Base-by-base conservation (phyloP, 1,140 invertebrate species). In the Leptinotarsa texana region DNA sequence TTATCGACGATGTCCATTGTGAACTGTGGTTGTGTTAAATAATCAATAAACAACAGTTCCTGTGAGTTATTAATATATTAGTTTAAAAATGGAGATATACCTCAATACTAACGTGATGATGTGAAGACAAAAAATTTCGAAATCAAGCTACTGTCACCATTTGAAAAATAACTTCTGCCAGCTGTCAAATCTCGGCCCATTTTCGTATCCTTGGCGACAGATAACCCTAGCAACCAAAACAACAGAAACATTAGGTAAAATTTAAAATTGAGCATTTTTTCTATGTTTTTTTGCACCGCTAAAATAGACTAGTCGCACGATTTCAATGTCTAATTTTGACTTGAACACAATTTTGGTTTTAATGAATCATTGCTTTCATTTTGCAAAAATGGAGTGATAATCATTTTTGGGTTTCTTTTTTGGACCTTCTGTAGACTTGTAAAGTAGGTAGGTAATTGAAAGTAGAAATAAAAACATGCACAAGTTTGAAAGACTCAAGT, bases 161-260 rank as follows among this genome's bases (percentile, higher is more conserved):
- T 15, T 18, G 47, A 69, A 51, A 63, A 57, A 18, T 62, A 70
- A 74, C 71, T 57, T 76, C 63, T 74, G 73, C 74, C 78, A 82
- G 78, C 80, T 83, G 82, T 84, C 82, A 84, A 83, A 80, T 74
- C 70, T 79, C 80, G 79, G 79, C 77, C 77, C 78, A 82, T 78
- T 80, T 77, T 81, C 82, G 84, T 84, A 85, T 85, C 84, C 84
- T 85, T 85, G 83, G 84, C 78, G 83, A 84, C 83, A 27, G 66
- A 62, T 62, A 33, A 79, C 79, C 83, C 80, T 84, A 84, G 83
- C 83, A 84, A 85, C 84, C 82, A 79, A 83, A 85, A 85, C 84
- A 85, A 85, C 84, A 84, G 80, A 79, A 81, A 85, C 83, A 83
- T 79, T 80, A 83, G 83, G 81, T 82, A 83, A 57, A 81, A 82